These are phyloP conservation scores for Drosophila demipolita DNA, from an alignment of 2,888 invertebrate species.

Conservation along the genomic window DNA sequence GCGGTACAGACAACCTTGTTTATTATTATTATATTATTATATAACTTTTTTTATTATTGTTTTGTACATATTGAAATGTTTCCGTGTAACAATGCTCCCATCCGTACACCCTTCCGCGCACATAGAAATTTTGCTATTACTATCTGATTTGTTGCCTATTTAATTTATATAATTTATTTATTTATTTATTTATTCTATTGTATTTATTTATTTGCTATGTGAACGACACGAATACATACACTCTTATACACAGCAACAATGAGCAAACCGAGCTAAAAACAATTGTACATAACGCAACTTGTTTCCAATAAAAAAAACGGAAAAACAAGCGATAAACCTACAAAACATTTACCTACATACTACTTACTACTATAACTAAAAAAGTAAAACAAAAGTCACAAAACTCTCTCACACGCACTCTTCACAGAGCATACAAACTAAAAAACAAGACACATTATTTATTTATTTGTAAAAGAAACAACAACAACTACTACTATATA, in stretches of 20 bases:
- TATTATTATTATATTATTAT: slow-evolving; percentile 25
- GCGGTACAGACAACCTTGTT: slow-evolving; percentile 39
- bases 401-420: slow-evolving; percentile 23
- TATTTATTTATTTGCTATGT: slow-evolving; percentile 51
- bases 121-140: slow-evolving; percentile 38
- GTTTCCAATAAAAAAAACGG: slow-evolving; percentile 14
- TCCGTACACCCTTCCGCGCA: slow-evolving; percentile 11
- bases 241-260: slow-evolving; percentile 19
- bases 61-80: slow-evolving; percentile 19
- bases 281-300: slow-evolving; percentile 61
- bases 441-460: slow-evolving; percentile 71
- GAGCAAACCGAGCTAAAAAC: slow-evolving; percentile 40
- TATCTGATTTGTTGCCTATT: slow-evolving; percentile 67
- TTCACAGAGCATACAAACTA: slow-evolving; percentile 46
- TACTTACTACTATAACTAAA: slow-evolving; percentile 42
- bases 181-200: slow-evolving; percentile 71
- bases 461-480: slow-evolving; percentile 71
- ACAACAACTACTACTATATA: slow-evolving; percentile 64
- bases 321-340: slow-evolving; percentile 24
- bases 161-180: slow-evolving; percentile 76
- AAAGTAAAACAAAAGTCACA: slow-evolving; percentile 8
- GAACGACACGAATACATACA: slow-evolving; percentile 10
- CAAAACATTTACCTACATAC: slow-evolving; percentile 44
- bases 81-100: slow-evolving; percentile 14
- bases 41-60: slow-evolving; percentile 22